These are phyloP conservation scores for Ahaetulla prasina DNA, from an alignment of 2,113 vertebrate genomes.

Conservation along the genomic window DNA sequence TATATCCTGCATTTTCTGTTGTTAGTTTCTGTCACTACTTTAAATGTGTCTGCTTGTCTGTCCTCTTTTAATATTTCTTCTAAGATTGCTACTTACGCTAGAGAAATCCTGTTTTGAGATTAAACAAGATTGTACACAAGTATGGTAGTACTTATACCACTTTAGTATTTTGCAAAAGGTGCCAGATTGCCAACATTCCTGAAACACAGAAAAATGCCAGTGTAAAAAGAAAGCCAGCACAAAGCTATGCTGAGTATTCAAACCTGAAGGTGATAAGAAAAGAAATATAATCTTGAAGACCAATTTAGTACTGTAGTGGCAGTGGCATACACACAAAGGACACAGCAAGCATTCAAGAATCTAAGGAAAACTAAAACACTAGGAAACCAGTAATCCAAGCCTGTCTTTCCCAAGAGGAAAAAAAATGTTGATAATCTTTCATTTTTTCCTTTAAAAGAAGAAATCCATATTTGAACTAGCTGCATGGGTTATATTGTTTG, in stretches of 20 bases:
- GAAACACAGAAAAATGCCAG: background rate
- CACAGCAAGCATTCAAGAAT: background rate
- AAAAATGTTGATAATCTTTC: background rate
- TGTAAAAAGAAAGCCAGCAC: background rate
- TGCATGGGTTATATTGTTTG: background rate
- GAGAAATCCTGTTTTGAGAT: background rate
- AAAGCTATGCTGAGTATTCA: background rate
- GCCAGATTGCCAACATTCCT: background rate
- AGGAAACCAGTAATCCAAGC: background rate
- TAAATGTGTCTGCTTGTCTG: background rate
- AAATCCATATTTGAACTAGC: background rate
- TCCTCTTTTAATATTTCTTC: background rate
- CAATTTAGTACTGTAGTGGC: background rate
- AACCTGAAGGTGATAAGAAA: background rate
- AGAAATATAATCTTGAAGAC: background rate
- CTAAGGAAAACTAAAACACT: background rate
- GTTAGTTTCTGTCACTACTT: background rate
- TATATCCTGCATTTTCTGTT: background rate
- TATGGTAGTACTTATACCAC: background rate
- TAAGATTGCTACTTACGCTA: too few relatives aligned
- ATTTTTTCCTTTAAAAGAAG: slow-evolving; percentile 8
- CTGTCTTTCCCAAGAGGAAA: background rate
- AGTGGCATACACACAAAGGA: background rate
- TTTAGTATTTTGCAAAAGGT: background rate
- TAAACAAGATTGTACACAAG: background rate